Conservation (phyloP, 30 jellyfish, hydroid and myxozoan species). For the Hydractinia echinata region DNA sequence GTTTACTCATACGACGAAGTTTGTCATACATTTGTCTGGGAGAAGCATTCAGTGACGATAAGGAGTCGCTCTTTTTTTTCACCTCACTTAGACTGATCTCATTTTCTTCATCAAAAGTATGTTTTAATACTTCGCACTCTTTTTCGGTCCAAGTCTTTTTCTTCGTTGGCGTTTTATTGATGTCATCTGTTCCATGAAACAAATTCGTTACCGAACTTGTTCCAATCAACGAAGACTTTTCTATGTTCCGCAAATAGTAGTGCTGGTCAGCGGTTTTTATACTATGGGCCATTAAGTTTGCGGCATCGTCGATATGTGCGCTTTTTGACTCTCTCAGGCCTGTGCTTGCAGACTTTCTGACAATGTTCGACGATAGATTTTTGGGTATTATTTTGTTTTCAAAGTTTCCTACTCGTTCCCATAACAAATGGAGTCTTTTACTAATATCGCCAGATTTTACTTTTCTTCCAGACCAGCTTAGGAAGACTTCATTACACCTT, state of each 20-base stretch:
- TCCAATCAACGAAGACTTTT: neutral
- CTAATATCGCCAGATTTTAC: neutral
- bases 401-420: constrained; percentile 10
- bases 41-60: neutral
- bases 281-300: constrained; percentile 23
- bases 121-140: neutral
- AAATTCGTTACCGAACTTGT: neutral
- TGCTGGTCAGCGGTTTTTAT: constrained; percentile 11
- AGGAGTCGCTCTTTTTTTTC: neutral
- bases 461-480: constrained; percentile 18
- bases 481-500: neutral
- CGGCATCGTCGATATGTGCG: neutral
- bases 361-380: neutral
- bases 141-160: neutral
- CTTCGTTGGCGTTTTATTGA: neutral
- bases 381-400: neutral
- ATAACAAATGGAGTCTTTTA: neutral
- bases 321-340: constrained; percentile 2
- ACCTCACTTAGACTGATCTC: neutral
- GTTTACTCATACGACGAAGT: constrained; percentile 10
- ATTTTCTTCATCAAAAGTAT: neutral
- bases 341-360: constrained; percentile 9
- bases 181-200: neutral
- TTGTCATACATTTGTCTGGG: constrained; percentile 16
- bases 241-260: neutral